phyloP scores from a whole-genome alignment of 2,113 vertebrate genomes.

The Psammodynastes pulverulentus region DNA sequence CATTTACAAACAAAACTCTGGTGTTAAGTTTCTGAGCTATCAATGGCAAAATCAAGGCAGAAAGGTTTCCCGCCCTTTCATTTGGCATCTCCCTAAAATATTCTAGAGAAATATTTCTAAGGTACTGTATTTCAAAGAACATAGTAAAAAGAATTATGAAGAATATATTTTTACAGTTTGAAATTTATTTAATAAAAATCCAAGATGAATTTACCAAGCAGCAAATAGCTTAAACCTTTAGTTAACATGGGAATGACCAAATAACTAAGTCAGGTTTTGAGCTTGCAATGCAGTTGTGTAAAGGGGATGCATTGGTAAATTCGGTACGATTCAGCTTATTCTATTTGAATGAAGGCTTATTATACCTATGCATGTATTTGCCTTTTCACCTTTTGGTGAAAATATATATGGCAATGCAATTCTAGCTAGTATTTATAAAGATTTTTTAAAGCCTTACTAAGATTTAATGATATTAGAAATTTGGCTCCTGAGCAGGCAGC shows the following conservation, averaged over 20 bases:
- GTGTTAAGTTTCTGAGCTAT: constrained; percentile 57
- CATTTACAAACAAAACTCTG: constrained; percentile 60
- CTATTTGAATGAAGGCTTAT: background rate
- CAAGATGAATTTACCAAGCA: background rate
- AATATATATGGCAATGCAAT: background rate
- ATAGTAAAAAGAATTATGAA: background rate
- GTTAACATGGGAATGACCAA: accelerated
- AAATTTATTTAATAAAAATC: background rate
- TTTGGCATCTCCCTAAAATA: background rate
- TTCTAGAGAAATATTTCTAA: accelerated
- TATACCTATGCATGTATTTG: background rate
- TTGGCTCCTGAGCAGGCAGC: background rate
- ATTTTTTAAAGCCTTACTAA: background rate
- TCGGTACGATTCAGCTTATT: background rate
- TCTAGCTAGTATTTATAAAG: background rate
- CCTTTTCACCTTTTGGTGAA: background rate
- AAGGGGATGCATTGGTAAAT: background rate
- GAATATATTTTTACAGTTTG: background rate
- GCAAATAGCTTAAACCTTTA: background rate
- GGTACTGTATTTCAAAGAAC: accelerated
- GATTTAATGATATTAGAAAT: background rate
- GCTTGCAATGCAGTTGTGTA: background rate
- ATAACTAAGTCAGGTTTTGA: background rate
- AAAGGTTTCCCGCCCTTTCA: background rate
- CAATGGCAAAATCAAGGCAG: constrained; percentile 51